phyloP scores from a whole-genome alignment of 2,888 invertebrate species.

The Oscheius sp. region DNA sequence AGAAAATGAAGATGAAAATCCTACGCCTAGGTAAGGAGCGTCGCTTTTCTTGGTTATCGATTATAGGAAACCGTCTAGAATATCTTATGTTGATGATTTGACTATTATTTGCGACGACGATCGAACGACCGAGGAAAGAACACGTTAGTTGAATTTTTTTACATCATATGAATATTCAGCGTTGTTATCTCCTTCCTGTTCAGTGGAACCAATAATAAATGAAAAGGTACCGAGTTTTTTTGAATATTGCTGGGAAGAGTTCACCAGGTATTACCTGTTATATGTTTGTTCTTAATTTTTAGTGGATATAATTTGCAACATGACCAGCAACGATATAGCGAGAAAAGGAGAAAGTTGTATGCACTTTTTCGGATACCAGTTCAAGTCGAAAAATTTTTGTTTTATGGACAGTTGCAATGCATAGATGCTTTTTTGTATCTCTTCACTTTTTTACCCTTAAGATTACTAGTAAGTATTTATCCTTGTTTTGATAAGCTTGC shows the following conservation, averaged over 20 bases:
- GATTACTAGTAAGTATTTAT: conserved; percentile 82
- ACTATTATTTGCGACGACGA: conserved; percentile 22
- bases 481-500: no score
- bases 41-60: background rate
- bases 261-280: conserved; percentile 51
- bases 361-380: conserved; percentile 91
- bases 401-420: conserved; percentile 90
- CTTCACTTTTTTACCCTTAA: conserved; percentile 92
- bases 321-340: conserved; percentile 92
- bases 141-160: no score
- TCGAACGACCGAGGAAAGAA: no score
- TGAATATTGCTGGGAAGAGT: conserved; percentile 62
- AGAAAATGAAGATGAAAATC: conserved; percentile 8
- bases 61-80: conserved; percentile 21
- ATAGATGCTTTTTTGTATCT: conserved; percentile 96
- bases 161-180: background rate
- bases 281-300: conserved; percentile 20
- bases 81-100: conserved; percentile 16
- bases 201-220: background rate
- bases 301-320: conserved; percentile 89
- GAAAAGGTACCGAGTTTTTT: conserved; percentile 34
- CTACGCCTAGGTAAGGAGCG: background rate
- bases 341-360: conserved; percentile 88
- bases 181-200: background rate
- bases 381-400: conserved; percentile 84